Conservation (phyloP, 2,888 invertebrate genomes). For the Microdon myrmicae region DNA sequence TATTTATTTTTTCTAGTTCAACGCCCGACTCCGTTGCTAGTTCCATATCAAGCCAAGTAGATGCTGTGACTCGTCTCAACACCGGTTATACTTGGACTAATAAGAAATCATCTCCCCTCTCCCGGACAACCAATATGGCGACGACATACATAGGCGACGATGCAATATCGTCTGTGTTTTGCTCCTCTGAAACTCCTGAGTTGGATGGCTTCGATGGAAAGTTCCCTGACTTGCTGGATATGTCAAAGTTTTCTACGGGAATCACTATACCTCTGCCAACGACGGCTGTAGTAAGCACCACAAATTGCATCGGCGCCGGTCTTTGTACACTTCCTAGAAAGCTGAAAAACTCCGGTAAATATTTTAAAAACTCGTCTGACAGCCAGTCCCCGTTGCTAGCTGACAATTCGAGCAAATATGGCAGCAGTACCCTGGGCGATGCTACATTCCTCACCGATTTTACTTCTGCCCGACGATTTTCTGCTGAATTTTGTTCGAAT, state of each 20-base stretch:
- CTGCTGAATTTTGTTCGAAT: constrained; percentile 68
- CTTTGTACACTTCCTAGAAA: constrained; percentile 76
- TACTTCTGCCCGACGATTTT: constrained; percentile 67
- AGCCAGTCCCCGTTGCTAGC: constrained; percentile 79
- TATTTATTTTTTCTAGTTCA: constrained; percentile 65
- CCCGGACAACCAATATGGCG: constrained; percentile 54
- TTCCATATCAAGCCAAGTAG: constrained; percentile 69
- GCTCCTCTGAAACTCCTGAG: constrained; percentile 64
- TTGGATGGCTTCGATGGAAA: constrained; percentile 65
- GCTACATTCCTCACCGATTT: constrained; percentile 71
- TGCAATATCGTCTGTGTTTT: constrained; percentile 62
- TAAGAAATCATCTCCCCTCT: constrained; percentile 62
- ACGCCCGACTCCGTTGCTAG: constrained; percentile 70
- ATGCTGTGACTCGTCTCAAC: constrained; percentile 62
- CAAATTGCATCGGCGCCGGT: constrained; percentile 56
- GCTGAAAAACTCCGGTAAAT: constrained; percentile 62
- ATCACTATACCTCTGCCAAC: constrained; percentile 32
- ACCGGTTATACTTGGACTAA: constrained; percentile 59
- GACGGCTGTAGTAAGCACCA: constrained; percentile 29
- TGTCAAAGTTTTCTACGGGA: constrained; percentile 61
- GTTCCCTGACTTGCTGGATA: constrained; percentile 64
- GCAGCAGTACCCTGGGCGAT: constrained; percentile 76
- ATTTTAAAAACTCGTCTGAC: constrained; percentile 69
- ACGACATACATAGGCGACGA: constrained; percentile 56
- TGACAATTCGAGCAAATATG: constrained; percentile 73